These are phyloP conservation scores for Anoura caudifer DNA, from an alignment of 2,113 vertebrate species.

Conservation along the genomic window DNA sequence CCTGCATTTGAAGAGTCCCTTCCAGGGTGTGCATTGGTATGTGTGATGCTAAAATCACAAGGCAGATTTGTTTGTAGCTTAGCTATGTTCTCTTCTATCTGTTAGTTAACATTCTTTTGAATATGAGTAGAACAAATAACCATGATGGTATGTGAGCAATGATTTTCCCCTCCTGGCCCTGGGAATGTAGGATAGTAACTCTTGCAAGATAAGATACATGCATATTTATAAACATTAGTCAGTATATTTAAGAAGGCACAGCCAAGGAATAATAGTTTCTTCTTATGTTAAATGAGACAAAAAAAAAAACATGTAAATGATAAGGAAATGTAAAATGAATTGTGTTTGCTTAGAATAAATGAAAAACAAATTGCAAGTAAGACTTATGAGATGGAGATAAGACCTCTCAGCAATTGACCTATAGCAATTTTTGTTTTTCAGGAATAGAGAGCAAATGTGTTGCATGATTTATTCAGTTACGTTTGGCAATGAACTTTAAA, in stretches of 20 bases:
- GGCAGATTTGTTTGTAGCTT: not conserved
- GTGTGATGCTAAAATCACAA: not conserved
- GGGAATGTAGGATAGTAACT: not conserved
- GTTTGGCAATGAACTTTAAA: conserved; percentile 51
- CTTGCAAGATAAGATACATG: not conserved
- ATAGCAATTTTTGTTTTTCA: conserved; percentile 51
- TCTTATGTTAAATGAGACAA: not conserved
- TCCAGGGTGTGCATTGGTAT: not conserved
- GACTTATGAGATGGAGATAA: not conserved
- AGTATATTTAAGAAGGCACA: not conserved
- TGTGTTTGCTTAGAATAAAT: conserved; percentile 26
- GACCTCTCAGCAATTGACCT: conserved; percentile 41
- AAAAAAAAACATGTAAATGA: conserved; percentile 33
- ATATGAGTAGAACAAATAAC: not conserved
- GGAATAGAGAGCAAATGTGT: conserved; percentile 20
- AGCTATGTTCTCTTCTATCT: not conserved
- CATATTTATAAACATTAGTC: not conserved
- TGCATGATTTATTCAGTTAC: conserved; percentile 44
- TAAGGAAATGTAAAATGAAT: conserved; percentile 40
- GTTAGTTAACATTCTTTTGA: not conserved
- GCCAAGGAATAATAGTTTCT: not conserved
- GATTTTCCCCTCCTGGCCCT: not conserved
- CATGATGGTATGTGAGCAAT: not conserved
- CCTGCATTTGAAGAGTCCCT: not conserved
- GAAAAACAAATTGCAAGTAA: conserved; percentile 52